Percentiles rank a stretch among this genome's conserved stretches.
These are phyloP conservation scores for Ara ararauna DNA, from an alignment of 2,797 vertebrate species.

Conservation along the genomic window DNA sequence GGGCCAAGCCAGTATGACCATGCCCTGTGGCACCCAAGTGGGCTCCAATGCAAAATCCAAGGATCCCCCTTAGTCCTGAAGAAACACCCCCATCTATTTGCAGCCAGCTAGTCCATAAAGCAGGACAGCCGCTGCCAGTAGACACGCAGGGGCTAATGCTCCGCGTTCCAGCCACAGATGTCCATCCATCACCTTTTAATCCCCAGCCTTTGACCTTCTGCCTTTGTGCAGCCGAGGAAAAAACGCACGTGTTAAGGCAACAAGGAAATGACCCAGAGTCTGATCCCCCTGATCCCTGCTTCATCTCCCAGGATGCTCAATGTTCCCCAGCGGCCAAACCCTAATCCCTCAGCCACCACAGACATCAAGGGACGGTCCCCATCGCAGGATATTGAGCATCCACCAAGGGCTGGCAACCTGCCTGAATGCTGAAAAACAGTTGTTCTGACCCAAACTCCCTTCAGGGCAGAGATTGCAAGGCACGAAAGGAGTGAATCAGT, in stretches of 20 bases:
- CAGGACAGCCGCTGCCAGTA: rapidly evolving
- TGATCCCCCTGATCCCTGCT: slow-evolving; percentile 42
- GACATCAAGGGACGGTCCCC: rapidly evolving
- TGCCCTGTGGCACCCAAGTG: background rate
- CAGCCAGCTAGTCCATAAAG: background rate
- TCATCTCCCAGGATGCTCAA: background rate
- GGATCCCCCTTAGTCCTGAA: background rate
- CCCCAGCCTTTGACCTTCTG: slow-evolving; percentile 9
- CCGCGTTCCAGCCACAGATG: background rate
- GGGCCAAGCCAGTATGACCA: background rate
- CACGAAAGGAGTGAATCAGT: rapidly evolving
- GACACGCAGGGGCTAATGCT: rapidly evolving
- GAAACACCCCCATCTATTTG: rapidly evolving
- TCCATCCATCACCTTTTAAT: slow-evolving; percentile 15
- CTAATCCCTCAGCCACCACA: background rate
- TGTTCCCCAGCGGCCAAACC: background rate
- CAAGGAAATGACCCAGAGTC: slow-evolving; percentile 36
- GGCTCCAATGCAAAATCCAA: rapidly evolving
- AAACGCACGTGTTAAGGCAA: background rate
- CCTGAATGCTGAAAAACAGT: background rate
- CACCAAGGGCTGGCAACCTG: background rate
- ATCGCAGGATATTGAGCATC: rapidly evolving
- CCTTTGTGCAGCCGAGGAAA: background rate
- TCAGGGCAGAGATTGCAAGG: rapidly evolving
- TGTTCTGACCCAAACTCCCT: background rate